Base-by-base conservation (phyloP, 2,797 vertebrate genomes). In the Sebastes hubbsi region DNA sequence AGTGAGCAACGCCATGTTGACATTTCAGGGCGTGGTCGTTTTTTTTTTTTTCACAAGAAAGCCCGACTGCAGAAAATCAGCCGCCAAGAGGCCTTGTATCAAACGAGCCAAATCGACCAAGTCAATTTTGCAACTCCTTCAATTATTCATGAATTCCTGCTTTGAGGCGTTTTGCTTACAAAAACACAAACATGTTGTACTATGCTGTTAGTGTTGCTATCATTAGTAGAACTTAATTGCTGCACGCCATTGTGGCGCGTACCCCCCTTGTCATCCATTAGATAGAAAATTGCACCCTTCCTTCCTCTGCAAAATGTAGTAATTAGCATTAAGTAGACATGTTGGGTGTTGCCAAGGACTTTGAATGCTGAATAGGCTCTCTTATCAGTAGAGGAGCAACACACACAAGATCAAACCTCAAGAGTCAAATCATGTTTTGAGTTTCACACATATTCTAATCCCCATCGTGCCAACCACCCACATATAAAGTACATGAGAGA, bases 141-240 rank as follows among this genome's bases (percentile, higher is more conserved):
- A 88, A 92, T 92, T 84, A 92, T 93, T 91, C 72, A 93, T 89
- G 76, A 74, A 42, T 70, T 71, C 56, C n/a, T 59, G 75, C 82
- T 89, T 82, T 83, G 80, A 91, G 82, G 82, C 60, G 1, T 89
- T 92, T 87, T 82, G 75, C 85, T 80, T 71, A 68, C 61, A 87
- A 86, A 90, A 86, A 87, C 68, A 61, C 10, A 38, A 87, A 83
- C 63, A 79, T 60, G 64, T 73, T 65, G 46, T 63, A 59, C 85
- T 75, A 70, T 32, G 56, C 60, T 69, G 36, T 78, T 74, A 61
- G 38, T 76, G 63, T 64, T 69, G 75, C 71, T 82, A 72, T 89
- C 77, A 88, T 87, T 85, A 83, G 74, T 14, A 56, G 52, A 66
- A 27, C 83, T 66, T 77, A 88, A 87, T 83, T 82, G 84, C 75